Percentiles rank a stretch among this genome's conserved stretches.
These are phyloP conservation scores for Trichonephila inaurata DNA, from an alignment of 1,140 invertebrate species.

Conservation along the genomic window DNA sequence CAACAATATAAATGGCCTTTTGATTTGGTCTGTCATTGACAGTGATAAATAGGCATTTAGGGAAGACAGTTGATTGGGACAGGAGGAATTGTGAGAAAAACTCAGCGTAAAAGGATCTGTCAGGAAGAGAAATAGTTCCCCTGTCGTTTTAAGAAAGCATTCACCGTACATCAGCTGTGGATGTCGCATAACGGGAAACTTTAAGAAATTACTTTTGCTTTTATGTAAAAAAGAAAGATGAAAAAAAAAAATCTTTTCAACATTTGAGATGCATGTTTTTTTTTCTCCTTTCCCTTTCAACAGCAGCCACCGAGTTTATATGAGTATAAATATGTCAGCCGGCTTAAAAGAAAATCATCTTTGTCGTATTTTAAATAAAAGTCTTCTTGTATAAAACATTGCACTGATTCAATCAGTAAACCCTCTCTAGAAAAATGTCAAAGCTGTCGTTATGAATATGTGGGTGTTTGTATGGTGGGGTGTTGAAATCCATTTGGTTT, in stretches of 20 bases:
- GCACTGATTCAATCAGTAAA: neutral
- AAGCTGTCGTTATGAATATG: neutral
- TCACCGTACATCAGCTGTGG: conserved; percentile 42
- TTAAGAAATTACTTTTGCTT: conserved; percentile 47
- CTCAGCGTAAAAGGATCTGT: conserved; percentile 40
- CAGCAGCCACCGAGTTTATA: neutral
- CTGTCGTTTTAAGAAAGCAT: conserved; percentile 40
- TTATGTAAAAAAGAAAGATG: neutral
- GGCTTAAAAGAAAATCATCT: neutral
- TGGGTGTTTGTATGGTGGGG: no score
- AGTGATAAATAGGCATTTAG: conserved; percentile 52
- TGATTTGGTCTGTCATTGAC: conserved; percentile 52
- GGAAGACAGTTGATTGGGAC: conserved; percentile 44
- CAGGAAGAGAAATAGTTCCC: conserved; percentile 39
- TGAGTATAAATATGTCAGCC: conserved; percentile 4
- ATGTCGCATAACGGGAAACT: conserved; percentile 38
- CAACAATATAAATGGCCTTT: conserved; percentile 45
- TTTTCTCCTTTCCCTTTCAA: neutral
- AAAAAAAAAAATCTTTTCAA: neutral
- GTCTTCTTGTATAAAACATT: neutral
- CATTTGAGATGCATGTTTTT: neutral
- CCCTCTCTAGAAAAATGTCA: neutral
- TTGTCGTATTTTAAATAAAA: conserved; percentile 2
- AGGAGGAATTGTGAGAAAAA: conserved; percentile 33
- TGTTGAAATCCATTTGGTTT: no score